These are phyloP conservation scores for Syngnathus floridae DNA, from an alignment of 2,113 vertebrate species.

Conservation along the genomic window DNA sequence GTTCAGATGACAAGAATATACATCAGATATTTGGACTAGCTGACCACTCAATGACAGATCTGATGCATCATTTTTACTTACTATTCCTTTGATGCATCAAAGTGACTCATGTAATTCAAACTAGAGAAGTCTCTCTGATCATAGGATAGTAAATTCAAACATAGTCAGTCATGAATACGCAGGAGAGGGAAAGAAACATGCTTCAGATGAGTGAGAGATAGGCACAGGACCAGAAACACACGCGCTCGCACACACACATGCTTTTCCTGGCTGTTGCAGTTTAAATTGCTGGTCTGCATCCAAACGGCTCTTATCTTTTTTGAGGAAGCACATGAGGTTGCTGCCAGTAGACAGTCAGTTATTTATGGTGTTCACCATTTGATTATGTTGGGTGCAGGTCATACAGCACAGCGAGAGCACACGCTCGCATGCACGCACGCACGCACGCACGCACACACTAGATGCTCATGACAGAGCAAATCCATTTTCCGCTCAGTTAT, in stretches of 20 bases:
- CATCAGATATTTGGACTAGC: neutral
- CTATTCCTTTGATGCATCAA: neutral
- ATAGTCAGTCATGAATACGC: neutral
- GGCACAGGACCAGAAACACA: neutral
- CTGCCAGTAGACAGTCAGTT: constrained; percentile 34
- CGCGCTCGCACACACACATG: neutral
- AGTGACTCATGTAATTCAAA: neutral
- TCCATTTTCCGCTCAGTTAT: neutral
- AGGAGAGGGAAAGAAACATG: neutral
- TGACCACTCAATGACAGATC: neutral
- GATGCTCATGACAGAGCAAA: neutral
- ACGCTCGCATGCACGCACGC: neutral
- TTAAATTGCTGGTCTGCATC: constrained; percentile 2
- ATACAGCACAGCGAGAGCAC: neutral
- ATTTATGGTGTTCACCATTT: constrained; percentile 37
- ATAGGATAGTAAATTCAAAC: neutral
- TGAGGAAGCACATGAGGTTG: constrained; percentile 2
- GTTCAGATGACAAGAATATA: neutral
- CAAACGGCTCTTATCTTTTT: constrained; percentile 1
- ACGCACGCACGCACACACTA: neutral
- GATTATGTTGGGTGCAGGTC: constrained; percentile 12
- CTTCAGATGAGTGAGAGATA: neutral
- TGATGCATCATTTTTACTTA: neutral
- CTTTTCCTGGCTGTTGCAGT: neutral
- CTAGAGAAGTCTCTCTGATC: neutral